phyloP scores from a whole-genome alignment of 2,888 invertebrate genomes.

The Trachelus troglodyta region DNA sequence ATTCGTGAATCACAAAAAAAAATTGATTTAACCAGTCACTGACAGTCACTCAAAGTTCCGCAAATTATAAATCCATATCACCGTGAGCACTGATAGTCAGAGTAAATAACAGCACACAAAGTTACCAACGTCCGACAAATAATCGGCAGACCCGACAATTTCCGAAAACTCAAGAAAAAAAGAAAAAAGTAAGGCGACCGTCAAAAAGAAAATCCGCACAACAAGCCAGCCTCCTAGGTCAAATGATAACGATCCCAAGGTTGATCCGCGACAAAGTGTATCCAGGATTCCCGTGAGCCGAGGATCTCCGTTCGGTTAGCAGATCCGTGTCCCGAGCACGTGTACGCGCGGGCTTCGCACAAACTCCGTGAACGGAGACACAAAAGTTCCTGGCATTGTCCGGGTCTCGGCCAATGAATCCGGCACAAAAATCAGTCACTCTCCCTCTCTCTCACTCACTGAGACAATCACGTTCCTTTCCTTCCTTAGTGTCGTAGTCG shows the following conservation, averaged over 20 bases:
- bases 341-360: constrained; percentile 1
- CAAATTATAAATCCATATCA: constrained; percentile 4
- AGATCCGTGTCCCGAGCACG: neutral
- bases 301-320: no score
- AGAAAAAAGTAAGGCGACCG: neutral
- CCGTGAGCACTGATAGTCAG: neutral
- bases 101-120: neutral
- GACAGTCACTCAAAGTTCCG: constrained; percentile 1
- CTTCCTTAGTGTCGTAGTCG: neutral
- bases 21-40: neutral
- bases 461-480: no score
- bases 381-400: neutral
- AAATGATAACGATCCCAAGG: no score
- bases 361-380: constrained; percentile 1
- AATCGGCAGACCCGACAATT: neutral
- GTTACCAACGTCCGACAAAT: neutral
- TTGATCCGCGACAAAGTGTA: no score
- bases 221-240: neutral
- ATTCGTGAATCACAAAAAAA: no score
- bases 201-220: neutral
- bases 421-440: neutral
- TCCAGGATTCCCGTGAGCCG: no score
- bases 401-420: neutral
- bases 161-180: neutral
- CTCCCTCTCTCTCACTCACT: no score